Conservation (phyloP, 2,113 vertebrate species). For the Menura novaehollandiae region DNA sequence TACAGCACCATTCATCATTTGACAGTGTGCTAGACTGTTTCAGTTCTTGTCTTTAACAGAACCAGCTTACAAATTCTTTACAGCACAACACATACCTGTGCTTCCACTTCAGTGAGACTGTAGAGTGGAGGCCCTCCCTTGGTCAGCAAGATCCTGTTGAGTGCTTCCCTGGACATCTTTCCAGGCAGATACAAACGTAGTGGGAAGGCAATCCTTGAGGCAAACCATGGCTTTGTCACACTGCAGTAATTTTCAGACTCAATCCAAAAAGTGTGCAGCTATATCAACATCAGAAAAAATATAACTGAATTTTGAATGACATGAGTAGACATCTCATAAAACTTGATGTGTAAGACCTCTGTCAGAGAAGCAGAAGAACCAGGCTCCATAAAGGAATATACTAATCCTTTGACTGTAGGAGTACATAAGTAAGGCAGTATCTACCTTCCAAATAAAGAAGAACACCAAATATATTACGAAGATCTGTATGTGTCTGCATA, state of each 20-base stretch:
- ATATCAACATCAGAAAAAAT: neutral
- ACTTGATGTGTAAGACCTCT: neutral
- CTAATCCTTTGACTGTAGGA: neutral
- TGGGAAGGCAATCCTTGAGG: constrained; percentile 90
- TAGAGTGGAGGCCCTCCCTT: constrained; percentile 85
- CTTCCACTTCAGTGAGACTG: constrained; percentile 88
- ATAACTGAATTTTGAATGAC: neutral
- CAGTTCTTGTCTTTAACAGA: neutral
- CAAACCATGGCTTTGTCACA: constrained; percentile 94
- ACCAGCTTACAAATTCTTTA: neutral
- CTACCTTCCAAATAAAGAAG: neutral
- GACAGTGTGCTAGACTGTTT: neutral
- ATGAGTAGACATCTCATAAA: neutral
- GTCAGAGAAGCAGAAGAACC: neutral
- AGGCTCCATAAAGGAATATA: neutral
- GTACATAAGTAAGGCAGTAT: neutral
- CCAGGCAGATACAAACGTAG: constrained; percentile 87
- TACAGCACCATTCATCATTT: neutral
- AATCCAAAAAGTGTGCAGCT: constrained; percentile 99
- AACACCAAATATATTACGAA: neutral
- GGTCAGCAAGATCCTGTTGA: constrained; percentile 89
- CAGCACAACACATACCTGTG: constrained; percentile 75
- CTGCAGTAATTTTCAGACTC: constrained; percentile 92
- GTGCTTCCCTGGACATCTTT: constrained; percentile 80
- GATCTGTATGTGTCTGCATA: neutral